These are phyloP conservation scores for Darevskia mixta DNA, from an alignment of 2,797 vertebrate species.

Conservation along the genomic window DNA sequence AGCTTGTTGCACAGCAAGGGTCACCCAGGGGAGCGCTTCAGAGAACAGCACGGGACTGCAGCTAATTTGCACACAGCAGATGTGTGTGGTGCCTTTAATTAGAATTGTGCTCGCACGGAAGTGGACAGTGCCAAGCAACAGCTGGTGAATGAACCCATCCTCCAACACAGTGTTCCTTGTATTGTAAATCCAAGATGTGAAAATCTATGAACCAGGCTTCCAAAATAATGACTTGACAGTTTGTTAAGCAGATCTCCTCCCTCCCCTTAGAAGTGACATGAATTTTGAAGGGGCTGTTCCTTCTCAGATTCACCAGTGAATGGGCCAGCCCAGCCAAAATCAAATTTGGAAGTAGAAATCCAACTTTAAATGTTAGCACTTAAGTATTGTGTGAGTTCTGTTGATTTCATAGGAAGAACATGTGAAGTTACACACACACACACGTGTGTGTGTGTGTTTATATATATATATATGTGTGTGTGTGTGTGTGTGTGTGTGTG, in stretches of 20 bases:
- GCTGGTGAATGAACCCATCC: neutral
- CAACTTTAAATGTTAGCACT: neutral
- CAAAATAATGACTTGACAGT: neutral
- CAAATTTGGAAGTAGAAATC: neutral
- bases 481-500: too few species aligned
- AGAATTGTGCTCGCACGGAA: neutral
- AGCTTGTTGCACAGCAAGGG: neutral
- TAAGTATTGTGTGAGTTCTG: neutral
- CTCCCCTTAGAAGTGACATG: too few species aligned
- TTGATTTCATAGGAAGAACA: neutral
- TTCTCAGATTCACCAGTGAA: neutral
- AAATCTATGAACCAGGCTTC: neutral
- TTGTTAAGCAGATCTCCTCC: neutral
- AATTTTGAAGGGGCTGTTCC: neutral
- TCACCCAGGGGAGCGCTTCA: neutral
- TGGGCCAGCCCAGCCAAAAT: neutral
- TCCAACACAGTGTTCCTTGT: neutral
- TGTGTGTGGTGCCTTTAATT: neutral
- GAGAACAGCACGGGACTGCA: neutral
- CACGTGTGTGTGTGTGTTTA: too few species aligned
- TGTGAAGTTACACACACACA: too few species aligned
- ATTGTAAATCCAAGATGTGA: neutral
- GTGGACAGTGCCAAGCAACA: neutral
- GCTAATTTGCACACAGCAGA: neutral
- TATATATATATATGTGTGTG: too few species aligned